These are phyloP conservation scores for Diaphora mendica DNA, from an alignment of 2,888 invertebrate species.

Conservation along the genomic window DNA sequence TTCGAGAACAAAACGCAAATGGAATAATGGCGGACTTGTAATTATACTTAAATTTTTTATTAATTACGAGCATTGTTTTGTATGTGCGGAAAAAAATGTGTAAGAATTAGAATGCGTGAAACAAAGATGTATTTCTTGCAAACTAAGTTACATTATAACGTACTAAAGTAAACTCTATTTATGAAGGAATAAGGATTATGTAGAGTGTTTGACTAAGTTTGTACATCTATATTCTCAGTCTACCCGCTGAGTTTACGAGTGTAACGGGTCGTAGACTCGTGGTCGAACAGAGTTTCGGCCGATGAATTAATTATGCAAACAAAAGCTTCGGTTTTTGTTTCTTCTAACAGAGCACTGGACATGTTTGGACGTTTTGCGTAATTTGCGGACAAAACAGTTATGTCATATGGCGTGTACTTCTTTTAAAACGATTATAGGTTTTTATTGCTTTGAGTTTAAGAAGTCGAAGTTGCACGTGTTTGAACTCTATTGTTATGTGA, in stretches of 20 bases:
- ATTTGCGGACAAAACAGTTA: conserved; percentile 71
- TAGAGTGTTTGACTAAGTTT: conserved; percentile 30
- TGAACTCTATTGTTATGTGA: conserved; percentile 1
- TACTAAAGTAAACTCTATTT: conserved; percentile 44
- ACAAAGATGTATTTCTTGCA: conserved; percentile 57
- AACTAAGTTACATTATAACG: conserved; percentile 11
- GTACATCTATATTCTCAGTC: conserved; percentile 56
- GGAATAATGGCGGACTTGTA: conserved; percentile 60
- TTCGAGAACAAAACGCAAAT: conserved; percentile 65
- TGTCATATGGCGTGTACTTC: conserved; percentile 56
- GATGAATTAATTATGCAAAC: conserved; percentile 83
- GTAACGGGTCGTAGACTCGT: conserved; percentile 71
- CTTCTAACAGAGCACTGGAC: conserved; percentile 67
- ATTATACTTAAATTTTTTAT: conserved; percentile 64
- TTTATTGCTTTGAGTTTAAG: conserved; percentile 27
- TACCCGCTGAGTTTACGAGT: conserved; percentile 77
- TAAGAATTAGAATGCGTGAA: conserved; percentile 73
- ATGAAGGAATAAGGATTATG: conserved; percentile 38
- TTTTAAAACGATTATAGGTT: conserved; percentile 29
- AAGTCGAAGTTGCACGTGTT: conserved; percentile 33
- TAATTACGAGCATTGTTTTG: conserved; percentile 72
- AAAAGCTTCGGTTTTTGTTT: conserved; percentile 79
- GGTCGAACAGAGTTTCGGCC: conserved; percentile 73
- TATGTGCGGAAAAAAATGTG: conserved; percentile 67
- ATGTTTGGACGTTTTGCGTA: conserved; percentile 85